Evolutionary conservation across 2,888 invertebrate species (phyloP).

Genomic region (Clitarchus hookeri): DNA sequence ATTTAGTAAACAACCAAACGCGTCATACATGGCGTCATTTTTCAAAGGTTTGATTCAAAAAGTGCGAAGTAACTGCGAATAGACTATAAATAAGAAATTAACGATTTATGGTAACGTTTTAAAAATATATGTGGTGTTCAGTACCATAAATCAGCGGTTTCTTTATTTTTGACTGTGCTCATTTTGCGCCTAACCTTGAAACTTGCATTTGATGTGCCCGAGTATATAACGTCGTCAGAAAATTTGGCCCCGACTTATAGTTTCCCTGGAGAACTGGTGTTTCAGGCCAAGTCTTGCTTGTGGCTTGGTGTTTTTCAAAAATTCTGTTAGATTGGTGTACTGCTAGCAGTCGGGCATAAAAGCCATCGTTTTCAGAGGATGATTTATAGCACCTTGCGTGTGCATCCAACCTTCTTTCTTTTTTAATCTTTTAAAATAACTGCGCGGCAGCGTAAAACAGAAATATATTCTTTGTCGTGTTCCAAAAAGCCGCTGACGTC

Average conservation of each 20-base stretch:
- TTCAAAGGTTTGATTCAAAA: too few relatives aligned
- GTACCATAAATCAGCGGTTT: too few relatives aligned
- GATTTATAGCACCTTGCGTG: not conserved
- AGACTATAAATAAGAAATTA: too few relatives aligned
- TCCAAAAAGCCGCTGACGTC: not conserved
- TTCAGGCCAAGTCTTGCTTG: not conserved
- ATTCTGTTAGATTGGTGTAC: not conserved
- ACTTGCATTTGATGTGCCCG: too few relatives aligned
- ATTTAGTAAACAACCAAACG: too few relatives aligned
- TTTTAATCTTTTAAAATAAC: too few relatives aligned
- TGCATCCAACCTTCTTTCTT: not conserved
- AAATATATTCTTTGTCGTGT: constrained; percentile 3
- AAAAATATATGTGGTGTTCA: too few relatives aligned
- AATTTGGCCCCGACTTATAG: not conserved
- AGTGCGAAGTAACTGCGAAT: too few relatives aligned
- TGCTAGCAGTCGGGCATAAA: not conserved
- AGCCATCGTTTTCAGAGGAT: not conserved
- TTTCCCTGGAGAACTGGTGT: not conserved
- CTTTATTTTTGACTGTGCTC: too few relatives aligned
- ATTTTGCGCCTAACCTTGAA: too few relatives aligned
- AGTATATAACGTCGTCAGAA: not conserved
- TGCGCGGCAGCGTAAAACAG: not conserved
- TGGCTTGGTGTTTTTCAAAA: not conserved
- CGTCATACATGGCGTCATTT: too few relatives aligned
- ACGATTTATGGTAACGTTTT: too few relatives aligned